phyloP scores from a whole-genome alignment of 2,888 invertebrate species.

The Tinea trinotella region DNA sequence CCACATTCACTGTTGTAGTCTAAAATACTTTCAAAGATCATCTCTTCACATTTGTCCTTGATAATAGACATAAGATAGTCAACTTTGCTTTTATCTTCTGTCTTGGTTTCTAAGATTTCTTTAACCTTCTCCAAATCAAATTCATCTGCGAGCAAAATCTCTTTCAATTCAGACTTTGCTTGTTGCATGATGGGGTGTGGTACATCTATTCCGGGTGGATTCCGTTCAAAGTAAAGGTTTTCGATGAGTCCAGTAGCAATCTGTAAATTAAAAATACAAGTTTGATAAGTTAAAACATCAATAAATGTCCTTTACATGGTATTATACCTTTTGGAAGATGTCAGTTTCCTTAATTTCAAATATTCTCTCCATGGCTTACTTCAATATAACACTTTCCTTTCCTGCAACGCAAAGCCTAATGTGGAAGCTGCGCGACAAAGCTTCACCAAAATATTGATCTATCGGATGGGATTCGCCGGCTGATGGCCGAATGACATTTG shows the following conservation, averaged over 20 bases:
- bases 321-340: conserved; percentile 32
- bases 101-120: conserved; percentile 27
- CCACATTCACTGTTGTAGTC: conserved; percentile 37
- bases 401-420: too few species aligned
- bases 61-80: conserved; percentile 29
- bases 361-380: conserved; percentile 34
- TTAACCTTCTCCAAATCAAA: conserved; percentile 31
- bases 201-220: conserved; percentile 18
- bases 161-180: conserved; percentile 26
- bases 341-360: conserved; percentile 32
- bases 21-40: conserved; percentile 35
- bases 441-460: too few species aligned
- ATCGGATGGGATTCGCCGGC: too few species aligned
- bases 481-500: too few species aligned
- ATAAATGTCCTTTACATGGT: background rate
- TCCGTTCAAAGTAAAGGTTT: conserved; percentile 8
- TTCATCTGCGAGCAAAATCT: conserved; percentile 29
- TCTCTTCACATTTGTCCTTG: conserved; percentile 31
- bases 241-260: background rate
- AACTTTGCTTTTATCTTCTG: conserved; percentile 31
- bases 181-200: conserved; percentile 24
- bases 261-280: conserved; percentile 17
- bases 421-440: too few species aligned
- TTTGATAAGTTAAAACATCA: too few species aligned
- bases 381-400: too few species aligned